Conservation (phyloP, 1,140 invertebrate species). For the Ostrea edulis region DNA sequence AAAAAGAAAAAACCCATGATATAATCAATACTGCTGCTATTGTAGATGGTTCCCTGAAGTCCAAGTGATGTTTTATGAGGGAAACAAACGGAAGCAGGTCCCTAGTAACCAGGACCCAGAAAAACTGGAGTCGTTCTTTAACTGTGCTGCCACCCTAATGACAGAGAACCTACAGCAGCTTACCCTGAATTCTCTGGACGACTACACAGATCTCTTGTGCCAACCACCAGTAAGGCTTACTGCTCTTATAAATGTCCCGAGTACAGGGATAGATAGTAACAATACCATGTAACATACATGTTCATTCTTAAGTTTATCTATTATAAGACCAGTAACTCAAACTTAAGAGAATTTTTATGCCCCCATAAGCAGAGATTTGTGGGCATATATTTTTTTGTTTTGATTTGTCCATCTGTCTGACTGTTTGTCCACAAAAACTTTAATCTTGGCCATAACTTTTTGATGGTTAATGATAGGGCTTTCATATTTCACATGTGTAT, state of each 20-base stretch:
- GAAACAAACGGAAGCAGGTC: constrained; percentile 87
- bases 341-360: too few relatives aligned
- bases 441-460: too few relatives aligned
- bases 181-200: constrained; percentile 88
- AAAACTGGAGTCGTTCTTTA: constrained; percentile 88
- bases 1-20: not conserved
- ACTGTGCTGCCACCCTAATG: constrained; percentile 92
- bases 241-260: not conserved
- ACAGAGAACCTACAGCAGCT: constrained; percentile 90
- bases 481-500: too few relatives aligned
- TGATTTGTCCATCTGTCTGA: too few relatives aligned
- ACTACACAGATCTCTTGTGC: constrained; percentile 88
- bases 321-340: too few relatives aligned
- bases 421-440: too few relatives aligned
- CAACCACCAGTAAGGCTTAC: constrained; percentile 85
- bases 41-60: constrained; percentile 83
- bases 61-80: constrained; percentile 82
- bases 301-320: too few relatives aligned
- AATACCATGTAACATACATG: not conserved
- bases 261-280: not conserved
- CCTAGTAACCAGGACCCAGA: constrained; percentile 85
- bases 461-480: too few relatives aligned
- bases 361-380: too few relatives aligned
- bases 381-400: too few relatives aligned
- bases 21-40: not conserved